Percentiles rank a stretch among this genome's conserved stretches.
phyloP scores from a whole-genome alignment of 2,888 invertebrate genomes.

The Dione vanillae region DNA sequence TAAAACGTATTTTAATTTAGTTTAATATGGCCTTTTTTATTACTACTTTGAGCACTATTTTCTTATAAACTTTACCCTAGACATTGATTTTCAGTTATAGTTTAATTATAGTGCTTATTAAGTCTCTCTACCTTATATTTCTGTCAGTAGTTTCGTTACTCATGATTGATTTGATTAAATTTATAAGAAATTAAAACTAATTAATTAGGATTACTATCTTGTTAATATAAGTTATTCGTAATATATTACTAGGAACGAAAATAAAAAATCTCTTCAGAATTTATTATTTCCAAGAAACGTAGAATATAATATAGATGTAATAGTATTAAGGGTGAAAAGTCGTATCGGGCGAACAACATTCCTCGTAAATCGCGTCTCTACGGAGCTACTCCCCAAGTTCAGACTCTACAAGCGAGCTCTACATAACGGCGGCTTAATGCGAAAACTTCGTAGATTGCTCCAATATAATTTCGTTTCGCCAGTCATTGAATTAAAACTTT shows the following conservation, averaged over 20 bases:
- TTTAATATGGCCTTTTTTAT: too few relatives aligned
- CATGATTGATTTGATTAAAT: too few relatives aligned
- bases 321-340: slow-evolving; percentile 18
- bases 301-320: slow-evolving; percentile 15
- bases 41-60: too few relatives aligned
- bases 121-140: too few relatives aligned
- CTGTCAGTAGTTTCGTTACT: too few relatives aligned
- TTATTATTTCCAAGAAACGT: slow-evolving; percentile 8
- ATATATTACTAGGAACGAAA: not conserved
- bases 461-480: slow-evolving; percentile 33
- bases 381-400: slow-evolving; percentile 2
- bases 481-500: slow-evolving; percentile 28
- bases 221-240: not conserved
- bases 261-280: not conserved
- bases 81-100: too few relatives aligned
- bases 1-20: too few relatives aligned
- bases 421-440: slow-evolving; percentile 28
- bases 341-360: slow-evolving; percentile 12
- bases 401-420: slow-evolving; percentile 8
- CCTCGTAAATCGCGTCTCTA: slow-evolving; percentile 22
- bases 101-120: too few relatives aligned
- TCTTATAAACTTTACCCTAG: too few relatives aligned
- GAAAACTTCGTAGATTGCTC: slow-evolving; percentile 32
- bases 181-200: too few relatives aligned
- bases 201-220: too few relatives aligned